These are phyloP conservation scores for Galerucella calmariensis DNA, from an alignment of 2,888 invertebrate genomes.

Conservation along the genomic window DNA sequence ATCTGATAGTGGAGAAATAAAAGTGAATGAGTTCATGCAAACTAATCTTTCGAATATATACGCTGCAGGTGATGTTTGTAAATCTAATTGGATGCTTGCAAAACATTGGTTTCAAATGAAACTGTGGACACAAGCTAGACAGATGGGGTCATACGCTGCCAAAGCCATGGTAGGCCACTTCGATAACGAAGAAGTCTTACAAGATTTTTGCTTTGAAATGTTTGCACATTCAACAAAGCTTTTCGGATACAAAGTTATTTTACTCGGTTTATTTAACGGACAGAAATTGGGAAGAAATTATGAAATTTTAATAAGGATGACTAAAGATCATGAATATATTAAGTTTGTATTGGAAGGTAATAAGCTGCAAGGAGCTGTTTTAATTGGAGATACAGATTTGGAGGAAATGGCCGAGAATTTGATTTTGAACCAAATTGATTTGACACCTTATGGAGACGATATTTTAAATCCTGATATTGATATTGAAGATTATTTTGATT, in stretches of 20 bases:
- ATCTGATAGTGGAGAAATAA: slow-evolving; percentile 82
- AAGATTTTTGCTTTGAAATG: slow-evolving; percentile 97
- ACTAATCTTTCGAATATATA: slow-evolving; percentile 83
- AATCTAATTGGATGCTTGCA: slow-evolving; percentile 80
- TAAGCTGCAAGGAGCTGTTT: slow-evolving; percentile 89
- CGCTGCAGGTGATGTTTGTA: slow-evolving; percentile 96
- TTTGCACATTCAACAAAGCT: slow-evolving; percentile 97
- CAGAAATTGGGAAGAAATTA: slow-evolving; percentile 84
- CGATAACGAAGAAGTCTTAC: slow-evolving; percentile 74
- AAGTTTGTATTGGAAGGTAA: slow-evolving; percentile 89
- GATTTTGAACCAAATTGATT: slow-evolving; percentile 92
- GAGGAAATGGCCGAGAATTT: slow-evolving; percentile 99
- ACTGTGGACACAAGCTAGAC: slow-evolving; percentile 97
- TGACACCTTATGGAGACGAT: slow-evolving; percentile 89
- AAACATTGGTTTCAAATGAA: slow-evolving; percentile 94
- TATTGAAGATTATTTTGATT: slow-evolving; percentile 99
- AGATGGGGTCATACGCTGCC: slow-evolving; percentile 96
- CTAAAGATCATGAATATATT: slow-evolving; percentile 83
- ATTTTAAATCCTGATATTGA: slow-evolving; percentile 95
- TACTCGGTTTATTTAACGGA: slow-evolving; percentile 93
- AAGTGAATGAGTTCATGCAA: slow-evolving; percentile 87
- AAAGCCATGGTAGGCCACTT: slow-evolving; percentile 82
- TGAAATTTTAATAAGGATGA: slow-evolving; percentile 86
- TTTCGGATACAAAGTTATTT: slow-evolving; percentile 92
- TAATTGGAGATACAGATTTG: slow-evolving; percentile 96